Evolutionary conservation across 1,140 invertebrate species (phyloP).

Genomic region (Mactra quadrangularis): DNA sequence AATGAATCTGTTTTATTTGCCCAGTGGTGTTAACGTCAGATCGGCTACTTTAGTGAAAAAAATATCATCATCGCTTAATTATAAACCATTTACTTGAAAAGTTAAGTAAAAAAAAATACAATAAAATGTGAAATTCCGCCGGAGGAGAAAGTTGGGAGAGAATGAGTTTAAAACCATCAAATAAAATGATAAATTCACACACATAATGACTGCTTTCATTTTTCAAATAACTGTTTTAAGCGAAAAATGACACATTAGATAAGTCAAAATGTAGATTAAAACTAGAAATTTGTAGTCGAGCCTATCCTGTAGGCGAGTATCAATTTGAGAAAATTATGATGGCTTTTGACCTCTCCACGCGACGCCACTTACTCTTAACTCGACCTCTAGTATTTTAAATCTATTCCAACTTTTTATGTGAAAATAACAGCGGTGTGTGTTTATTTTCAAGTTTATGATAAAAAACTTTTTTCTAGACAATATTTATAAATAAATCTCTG

Average conservation of each 20-base stretch:
- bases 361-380: too few relatives aligned
- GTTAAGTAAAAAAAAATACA: too few relatives aligned
- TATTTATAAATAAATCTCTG: too few relatives aligned
- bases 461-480: too few relatives aligned
- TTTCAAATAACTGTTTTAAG: constrained; percentile 39
- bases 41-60: too few relatives aligned
- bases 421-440: too few relatives aligned
- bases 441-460: too few relatives aligned
- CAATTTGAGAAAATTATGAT: constrained; percentile 41
- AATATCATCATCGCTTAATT: too few relatives aligned
- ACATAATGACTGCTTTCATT: constrained; percentile 37
- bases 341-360: constrained; percentile 8
- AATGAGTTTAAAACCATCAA: constrained; percentile 18
- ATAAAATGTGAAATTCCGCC: neutral
- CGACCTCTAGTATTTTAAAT: constrained; percentile 28
- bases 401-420: neutral
- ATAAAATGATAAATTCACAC: constrained; percentile 11
- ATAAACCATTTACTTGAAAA: too few relatives aligned
- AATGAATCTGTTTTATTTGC: too few relatives aligned
- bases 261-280: constrained; percentile 10
- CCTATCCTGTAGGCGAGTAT: constrained; percentile 18
- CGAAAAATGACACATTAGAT: constrained; percentile 42
- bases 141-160: neutral
- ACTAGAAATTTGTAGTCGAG: constrained; percentile 1
- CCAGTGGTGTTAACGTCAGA: too few relatives aligned